Base-by-base conservation (phyloP, 2,888 invertebrate species). In the Athalia rosae region DNA sequence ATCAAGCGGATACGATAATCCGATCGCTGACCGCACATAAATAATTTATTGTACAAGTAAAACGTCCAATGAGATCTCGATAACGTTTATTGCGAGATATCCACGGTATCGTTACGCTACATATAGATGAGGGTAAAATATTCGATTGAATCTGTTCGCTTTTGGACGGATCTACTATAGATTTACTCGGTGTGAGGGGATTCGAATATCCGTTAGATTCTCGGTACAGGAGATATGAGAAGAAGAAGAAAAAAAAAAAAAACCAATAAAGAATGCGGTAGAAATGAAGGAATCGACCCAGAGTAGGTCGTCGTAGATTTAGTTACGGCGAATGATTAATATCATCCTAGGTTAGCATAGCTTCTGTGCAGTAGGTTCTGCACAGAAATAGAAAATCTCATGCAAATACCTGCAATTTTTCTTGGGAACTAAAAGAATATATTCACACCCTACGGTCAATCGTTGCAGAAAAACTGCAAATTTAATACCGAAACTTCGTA, bases 241-340 rank as follows among this genome's bases (percentile, higher is more conserved):
- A 3, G 8, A 11, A 4, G 9, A 4, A 28, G 67, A 6, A 59
- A 2, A 50, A 50, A 67, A 53, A 47, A 47, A 50, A 48, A 11
- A 67, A 28, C 11, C 9, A 3, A 67, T 45, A n/a, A 71, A 71
- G 43, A 58, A 58, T 71, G 45, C 45, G 58, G 56, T 58, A 56
- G 71, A 71, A 58, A 71, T 56, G 13, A 58, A 56, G 48, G 69
- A 71, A 71, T 58, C 41, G 43, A 45, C 8, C 69, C 50, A 4
- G 43, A 71, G 69, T 71, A 71, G 69, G 69, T 71, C 69, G 45
- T 71, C 45, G 13, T 4, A 53, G 11, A 53, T 4, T 3, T 9
- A 53, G 9, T 8, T 3, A 53, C 53, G 53, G 11, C 53, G 11
- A 53, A 53, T 53, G 8, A 53, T 53, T 53, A 53, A 53, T 53